Percentiles rank a stretch among this genome's conserved stretches.
Conservation (phyloP, 2,113 vertebrate genomes). For the Edolisoma coerulescens region DNA sequence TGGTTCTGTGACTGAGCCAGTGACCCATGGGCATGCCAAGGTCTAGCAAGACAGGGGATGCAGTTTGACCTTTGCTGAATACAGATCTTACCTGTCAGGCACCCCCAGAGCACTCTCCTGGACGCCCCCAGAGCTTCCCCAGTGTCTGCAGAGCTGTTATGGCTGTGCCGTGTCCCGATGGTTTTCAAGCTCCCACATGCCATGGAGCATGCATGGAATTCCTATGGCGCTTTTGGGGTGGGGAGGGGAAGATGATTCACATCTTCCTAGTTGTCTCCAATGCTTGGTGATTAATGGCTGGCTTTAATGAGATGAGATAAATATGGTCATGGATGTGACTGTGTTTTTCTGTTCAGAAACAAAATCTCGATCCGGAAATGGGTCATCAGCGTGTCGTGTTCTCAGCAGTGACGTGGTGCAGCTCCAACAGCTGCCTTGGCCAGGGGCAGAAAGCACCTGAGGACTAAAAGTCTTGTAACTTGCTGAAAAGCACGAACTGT, state of each 20-base stretch:
- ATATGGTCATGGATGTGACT: background rate
- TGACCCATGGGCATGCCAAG: background rate
- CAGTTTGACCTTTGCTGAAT: background rate
- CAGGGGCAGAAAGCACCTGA: background rate
- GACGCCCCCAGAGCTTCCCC: background rate
- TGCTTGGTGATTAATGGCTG: constrained; percentile 1
- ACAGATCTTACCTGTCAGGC: background rate
- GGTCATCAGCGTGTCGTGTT: fast-evolving
- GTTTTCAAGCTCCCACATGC: background rate
- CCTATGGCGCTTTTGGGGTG: background rate
- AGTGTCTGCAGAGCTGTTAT: fast-evolving
- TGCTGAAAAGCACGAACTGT: background rate
- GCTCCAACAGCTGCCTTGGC: background rate
- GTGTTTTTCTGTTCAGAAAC: background rate
- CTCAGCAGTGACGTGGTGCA: fast-evolving
- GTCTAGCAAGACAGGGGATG: background rate
- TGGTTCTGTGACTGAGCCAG: background rate
- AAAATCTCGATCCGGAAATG: background rate
- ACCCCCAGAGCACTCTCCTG: background rate
- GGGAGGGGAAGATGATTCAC: constrained; percentile 39
- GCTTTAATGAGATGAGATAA: background rate
- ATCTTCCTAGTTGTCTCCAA: background rate
- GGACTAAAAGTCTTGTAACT: background rate
- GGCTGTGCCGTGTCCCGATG: fast-evolving
- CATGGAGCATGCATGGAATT: background rate